Evolutionary conservation across 2,797 vertebrate species (phyloP).

Genomic region (Danio jaintianensis): DNA sequence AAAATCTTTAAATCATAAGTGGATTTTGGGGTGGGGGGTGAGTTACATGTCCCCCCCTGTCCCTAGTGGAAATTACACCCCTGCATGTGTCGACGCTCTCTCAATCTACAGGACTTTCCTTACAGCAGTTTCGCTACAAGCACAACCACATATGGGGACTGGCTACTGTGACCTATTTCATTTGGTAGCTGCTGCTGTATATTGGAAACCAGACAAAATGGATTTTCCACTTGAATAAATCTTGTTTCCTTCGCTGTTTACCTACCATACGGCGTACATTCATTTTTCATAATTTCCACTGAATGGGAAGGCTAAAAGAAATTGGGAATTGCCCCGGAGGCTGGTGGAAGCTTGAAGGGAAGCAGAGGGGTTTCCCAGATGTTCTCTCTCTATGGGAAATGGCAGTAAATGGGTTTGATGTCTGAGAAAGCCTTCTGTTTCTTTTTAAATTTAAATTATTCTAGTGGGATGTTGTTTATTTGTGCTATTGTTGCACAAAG

Average conservation of each 20-base stretch:
- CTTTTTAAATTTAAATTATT: constrained; percentile 15
- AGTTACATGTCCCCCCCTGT: too few relatives aligned
- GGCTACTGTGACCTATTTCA: constrained; percentile 72
- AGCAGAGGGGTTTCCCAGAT: constrained; percentile 39
- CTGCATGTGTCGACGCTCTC: not conserved
- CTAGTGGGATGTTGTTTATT: not conserved
- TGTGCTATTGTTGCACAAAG: not conserved
- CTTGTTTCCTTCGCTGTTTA: constrained; percentile 63
- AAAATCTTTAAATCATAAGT: too few relatives aligned
- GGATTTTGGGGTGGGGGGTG: too few relatives aligned
- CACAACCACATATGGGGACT: constrained; percentile 64
- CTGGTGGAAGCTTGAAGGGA: constrained; percentile 16
- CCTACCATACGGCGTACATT: constrained; percentile 67
- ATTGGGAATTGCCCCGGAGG: constrained; percentile 6
- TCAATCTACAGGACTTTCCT: constrained; percentile 16
- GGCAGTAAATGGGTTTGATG: constrained; percentile 1
- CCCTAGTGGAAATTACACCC: too few relatives aligned
- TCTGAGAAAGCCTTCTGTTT: constrained; percentile 6
- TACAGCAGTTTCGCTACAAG: constrained; percentile 8
- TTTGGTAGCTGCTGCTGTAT: constrained; percentile 65
- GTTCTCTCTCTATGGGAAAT: constrained; percentile 17
- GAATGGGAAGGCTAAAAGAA: constrained; percentile 16
- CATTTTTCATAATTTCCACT: constrained; percentile 66
- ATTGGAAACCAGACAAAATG: constrained; percentile 69
- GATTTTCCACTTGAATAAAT: constrained; percentile 76